Evolutionary conservation across 2,888 invertebrate species (phyloP), one percentile per base, ranked within the genome.

Genomic region (Isoperla grammatica): DNA sequence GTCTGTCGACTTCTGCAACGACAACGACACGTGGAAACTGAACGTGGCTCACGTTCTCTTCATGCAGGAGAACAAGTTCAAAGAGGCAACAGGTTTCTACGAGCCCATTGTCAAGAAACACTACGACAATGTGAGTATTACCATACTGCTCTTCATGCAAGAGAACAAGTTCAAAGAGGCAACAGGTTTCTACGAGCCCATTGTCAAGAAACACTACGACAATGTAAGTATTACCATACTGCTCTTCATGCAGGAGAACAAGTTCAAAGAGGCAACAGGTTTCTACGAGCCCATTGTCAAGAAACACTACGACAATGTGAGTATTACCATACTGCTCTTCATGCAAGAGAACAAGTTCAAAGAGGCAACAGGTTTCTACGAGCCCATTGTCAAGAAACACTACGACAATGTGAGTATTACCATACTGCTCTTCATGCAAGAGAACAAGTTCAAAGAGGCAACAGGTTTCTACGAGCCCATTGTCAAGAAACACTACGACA

Each of bases 321-420:
- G 73, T 67, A 59, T 48, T 11, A n/a, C n/a, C n/a, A n/a, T n/a
- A n/a, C n/a, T 98, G 1, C 79, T 99, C 2, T 99, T 98, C 73
- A 99, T 99, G 98, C 97, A 98, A 76, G 96, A 96, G 72, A 95
- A 90, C 71, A 98, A 98, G 74, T 99, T 95, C 73, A 95, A 95
- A 72, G 97, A 99, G 76, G 94, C 98, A 0, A 90, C 95, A 1
- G 94, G 92, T 46, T 99, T 99, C 76, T 99, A 99, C 73, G 98
- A 98, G 70, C 96, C 97, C 0, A 90, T 98, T 60, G 96, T 99
- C 0, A 91, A 94, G 68, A 95, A 95, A 72, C 90, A 90, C 75
- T 94, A 89, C 69, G 92, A 95, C 64, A 92, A 91, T 72, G 85
- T 85, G 72, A 70, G 73, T 67, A 59, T 48, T 11, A n/a, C n/a